Evolutionary conservation across 2,888 invertebrate species (phyloP).

Genomic region (Caenorhabditis sp.): DNA sequence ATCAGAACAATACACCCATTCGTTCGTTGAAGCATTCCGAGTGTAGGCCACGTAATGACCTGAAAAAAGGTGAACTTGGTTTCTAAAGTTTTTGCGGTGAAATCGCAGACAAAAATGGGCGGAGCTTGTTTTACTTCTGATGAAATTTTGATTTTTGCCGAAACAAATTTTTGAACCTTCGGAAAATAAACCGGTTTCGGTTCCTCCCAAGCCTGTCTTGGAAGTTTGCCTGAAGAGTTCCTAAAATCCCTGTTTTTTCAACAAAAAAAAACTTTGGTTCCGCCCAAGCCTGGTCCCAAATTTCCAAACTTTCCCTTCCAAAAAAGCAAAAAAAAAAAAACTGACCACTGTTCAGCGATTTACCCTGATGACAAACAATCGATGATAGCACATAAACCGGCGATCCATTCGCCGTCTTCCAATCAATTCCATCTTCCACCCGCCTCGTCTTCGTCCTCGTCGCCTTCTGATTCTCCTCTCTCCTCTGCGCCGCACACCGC

Average conservation of each 20-base stretch:
- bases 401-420: neutral
- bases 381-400: neutral
- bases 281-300: too few relatives aligned
- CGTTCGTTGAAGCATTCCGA: neutral
- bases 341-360: neutral
- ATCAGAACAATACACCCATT: constrained; percentile 4
- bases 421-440: neutral
- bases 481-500: neutral
- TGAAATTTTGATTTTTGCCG: too few relatives aligned
- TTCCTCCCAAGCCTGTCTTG: too few relatives aligned
- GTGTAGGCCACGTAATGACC: constrained; percentile 1
- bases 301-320: too few relatives aligned
- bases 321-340: too few relatives aligned
- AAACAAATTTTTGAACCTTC: too few relatives aligned
- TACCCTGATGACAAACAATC: constrained; percentile 5
- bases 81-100: too few relatives aligned
- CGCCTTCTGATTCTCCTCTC: neutral
- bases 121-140: too few relatives aligned
- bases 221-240: too few relatives aligned
- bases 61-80: neutral
- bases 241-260: neutral
- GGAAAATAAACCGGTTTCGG: too few relatives aligned
- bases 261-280: neutral
- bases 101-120: too few relatives aligned
- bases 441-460: neutral